Percentiles rank a stretch among this genome's conserved stretches.
phyloP scores from a whole-genome alignment of 2,888 invertebrate species.

The Miltochrista miniata region DNA sequence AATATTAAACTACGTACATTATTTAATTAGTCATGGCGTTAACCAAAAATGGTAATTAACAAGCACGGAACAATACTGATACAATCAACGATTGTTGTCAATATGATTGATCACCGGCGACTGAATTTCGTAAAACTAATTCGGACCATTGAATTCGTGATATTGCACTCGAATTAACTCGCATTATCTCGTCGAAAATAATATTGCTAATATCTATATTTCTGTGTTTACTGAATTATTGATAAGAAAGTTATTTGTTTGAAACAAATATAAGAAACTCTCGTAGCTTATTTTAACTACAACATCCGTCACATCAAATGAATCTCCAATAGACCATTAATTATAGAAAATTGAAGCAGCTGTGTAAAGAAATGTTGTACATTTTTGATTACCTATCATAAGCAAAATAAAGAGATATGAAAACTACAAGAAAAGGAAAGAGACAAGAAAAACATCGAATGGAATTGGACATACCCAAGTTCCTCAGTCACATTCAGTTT shows the following conservation, averaged over 20 bases:
- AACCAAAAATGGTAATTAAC: constrained; percentile 35
- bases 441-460: not conserved
- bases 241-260: not conserved
- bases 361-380: no score
- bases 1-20: not conserved
- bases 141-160: constrained; percentile 19
- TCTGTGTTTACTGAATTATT: not conserved
- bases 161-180: constrained; percentile 11
- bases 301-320: no score
- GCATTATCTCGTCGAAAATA: not conserved
- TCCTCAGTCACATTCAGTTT: constrained; percentile 52
- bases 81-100: constrained; percentile 38
- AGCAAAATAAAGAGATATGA: not conserved
- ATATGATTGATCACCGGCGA: constrained; percentile 44
- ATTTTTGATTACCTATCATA: not conserved
- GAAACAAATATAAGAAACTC: not conserved
- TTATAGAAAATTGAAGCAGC: no score
- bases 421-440: not conserved
- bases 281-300: not conserved
- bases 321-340: no score
- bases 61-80: constrained; percentile 31
- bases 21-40: constrained; percentile 20
- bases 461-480: constrained; percentile 38
- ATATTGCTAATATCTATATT: not conserved
- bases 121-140: constrained; percentile 37